Evolutionary conservation across 2,113 vertebrate genomes (phyloP).

Genomic region (Scomber colias): DNA sequence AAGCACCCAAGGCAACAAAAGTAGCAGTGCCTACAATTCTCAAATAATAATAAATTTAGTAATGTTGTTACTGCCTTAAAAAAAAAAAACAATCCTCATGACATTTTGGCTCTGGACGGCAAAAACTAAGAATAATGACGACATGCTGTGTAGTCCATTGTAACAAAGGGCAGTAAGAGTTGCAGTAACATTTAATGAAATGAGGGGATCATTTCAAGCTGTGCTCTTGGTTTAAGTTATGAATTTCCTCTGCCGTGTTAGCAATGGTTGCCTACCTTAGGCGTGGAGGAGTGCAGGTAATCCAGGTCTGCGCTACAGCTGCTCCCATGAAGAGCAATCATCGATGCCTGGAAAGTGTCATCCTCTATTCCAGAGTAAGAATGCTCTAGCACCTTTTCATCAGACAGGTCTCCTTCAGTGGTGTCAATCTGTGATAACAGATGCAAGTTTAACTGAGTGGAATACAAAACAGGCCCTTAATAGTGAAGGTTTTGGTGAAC

Average conservation of each 20-base stretch:
- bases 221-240: conserved; percentile 3
- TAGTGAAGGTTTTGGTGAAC: background rate
- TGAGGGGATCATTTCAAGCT: background rate
- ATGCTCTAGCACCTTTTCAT: conserved; percentile 86
- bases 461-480: background rate
- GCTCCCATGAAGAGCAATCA: conserved; percentile 88
- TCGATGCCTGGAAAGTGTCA: conserved; percentile 87
- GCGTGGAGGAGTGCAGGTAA: conserved; percentile 83
- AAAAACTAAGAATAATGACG: conserved; percentile 50
- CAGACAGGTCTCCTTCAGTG: conserved; percentile 86
- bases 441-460: conserved; percentile 32
- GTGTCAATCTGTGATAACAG: conserved; percentile 89
- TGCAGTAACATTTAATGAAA: conserved; percentile 41
- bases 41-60: conserved; percentile 24
- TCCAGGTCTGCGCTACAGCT: conserved; percentile 84
- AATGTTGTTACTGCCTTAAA: conserved; percentile 43
- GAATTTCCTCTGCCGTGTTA: background rate
- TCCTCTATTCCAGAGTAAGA: conserved; percentile 84
- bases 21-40: background rate
- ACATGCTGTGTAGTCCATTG: conserved; percentile 26
- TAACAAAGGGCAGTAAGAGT: conserved; percentile 43
- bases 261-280: conserved; percentile 84
- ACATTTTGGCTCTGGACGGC: conserved; percentile 53
- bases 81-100: conserved; percentile 39
- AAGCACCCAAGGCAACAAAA: conserved; percentile 27